Base-by-base conservation (phyloP, 2,888 invertebrate species). In the Tachystola acroxantha region DNA sequence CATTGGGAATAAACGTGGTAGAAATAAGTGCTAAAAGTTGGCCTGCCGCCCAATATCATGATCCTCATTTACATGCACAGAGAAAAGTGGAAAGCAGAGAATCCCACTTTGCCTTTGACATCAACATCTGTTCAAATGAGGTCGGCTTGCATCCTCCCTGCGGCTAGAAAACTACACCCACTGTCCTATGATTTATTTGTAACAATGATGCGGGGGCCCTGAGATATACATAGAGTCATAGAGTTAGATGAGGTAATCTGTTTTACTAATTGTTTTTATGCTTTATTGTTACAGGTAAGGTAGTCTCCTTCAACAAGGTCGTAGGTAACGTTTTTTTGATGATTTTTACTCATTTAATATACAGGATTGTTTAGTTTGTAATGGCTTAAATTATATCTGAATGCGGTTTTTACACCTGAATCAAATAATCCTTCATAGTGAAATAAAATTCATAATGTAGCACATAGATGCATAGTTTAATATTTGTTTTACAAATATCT, bases 181-280 rank as follows among this genome's bases (percentile, higher is more conserved):
- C 74, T 7, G n/a, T n/a, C 49, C 52, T 31, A 40, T 54, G 62
- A 58, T 60, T 63, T 63, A 64, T 64, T 58, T 61, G 47, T 63
- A 64, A 82, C 79, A 81, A 82, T 79, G 71, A 55, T 69, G 82
- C 74, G 86, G 80, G 79, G 85, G 84, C 74, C 56, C 50, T 60
- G 65, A 74, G 70, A 62, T 73, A 74, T 73, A 71, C 71, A 65
- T 64, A 58, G 46, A 22, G n/a, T n/a, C 13, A 20, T 10, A 16
- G 45, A 48, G 47, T 50, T 43, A 45, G 59, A 72, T 78, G 77
- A 80, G 64, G 76, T 70, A 72, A 53, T 54, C 63, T 68, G 62
- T 56, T 68, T 71, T 71, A 76, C 65, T 81, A 76, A 82, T 80
- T 78, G 71, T 70, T 76, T 72, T 72, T 73, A 70, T 77, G 75